Evolutionary conservation across 2,113 vertebrate genomes (phyloP).

Genomic region (Hiodon alosoides): DNA sequence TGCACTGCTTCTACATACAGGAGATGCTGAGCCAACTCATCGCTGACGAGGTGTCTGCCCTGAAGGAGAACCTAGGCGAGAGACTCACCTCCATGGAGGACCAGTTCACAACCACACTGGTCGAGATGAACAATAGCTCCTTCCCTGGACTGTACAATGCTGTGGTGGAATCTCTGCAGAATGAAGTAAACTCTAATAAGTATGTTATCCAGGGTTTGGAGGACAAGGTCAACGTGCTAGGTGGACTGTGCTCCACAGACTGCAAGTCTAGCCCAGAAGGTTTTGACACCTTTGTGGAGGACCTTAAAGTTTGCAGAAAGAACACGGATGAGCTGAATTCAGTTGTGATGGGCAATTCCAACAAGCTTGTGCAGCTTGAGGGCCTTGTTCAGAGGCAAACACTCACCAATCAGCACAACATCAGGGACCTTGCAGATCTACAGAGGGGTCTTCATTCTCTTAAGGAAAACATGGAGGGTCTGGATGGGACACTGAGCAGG

Average conservation of each 20-base stretch:
- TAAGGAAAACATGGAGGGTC: constrained; percentile 59
- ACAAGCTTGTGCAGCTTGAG: constrained; percentile 65
- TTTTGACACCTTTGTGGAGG: constrained; percentile 45
- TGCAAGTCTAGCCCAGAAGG: constrained; percentile 38
- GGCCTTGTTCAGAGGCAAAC: constrained; percentile 56
- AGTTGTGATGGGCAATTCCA: constrained; percentile 43
- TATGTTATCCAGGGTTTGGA: constrained; percentile 62
- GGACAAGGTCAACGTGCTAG: constrained; percentile 64
- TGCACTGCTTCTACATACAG: constrained; percentile 89
- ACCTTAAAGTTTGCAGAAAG: constrained; percentile 50
- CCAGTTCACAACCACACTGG: constrained; percentile 67
- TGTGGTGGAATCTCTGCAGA: constrained; percentile 46
- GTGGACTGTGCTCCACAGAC: constrained; percentile 64
- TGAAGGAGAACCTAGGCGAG: constrained; percentile 68
- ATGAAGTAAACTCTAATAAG: constrained; percentile 53
- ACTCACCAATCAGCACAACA: constrained; percentile 47
- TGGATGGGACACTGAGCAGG: constrained; percentile 62
- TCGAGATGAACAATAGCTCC: constrained; percentile 66
- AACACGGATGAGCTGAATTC: constrained; percentile 59
- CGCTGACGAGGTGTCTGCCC: constrained; percentile 58
- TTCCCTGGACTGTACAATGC: constrained; percentile 43
- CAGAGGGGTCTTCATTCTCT: constrained; percentile 60
- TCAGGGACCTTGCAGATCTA: constrained; percentile 59
- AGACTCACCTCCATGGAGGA: constrained; percentile 69
- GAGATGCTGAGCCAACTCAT: constrained; percentile 75